These are phyloP conservation scores for Nothoprocta pentlandii DNA, from an alignment of 2,113 vertebrate genomes.

Conservation along the genomic window DNA sequence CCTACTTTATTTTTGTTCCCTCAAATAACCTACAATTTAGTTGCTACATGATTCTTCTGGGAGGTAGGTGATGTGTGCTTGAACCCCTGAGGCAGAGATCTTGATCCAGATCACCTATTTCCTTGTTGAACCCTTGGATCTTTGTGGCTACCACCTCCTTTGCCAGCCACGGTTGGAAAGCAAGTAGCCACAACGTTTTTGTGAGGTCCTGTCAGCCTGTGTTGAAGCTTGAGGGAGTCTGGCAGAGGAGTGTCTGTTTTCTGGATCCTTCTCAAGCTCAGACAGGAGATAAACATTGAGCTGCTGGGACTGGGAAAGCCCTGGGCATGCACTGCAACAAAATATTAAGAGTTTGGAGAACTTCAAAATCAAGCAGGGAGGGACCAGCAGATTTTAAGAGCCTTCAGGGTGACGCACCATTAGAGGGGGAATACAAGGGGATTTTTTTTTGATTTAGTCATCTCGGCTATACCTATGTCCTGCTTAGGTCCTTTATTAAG, in stretches of 20 bases:
- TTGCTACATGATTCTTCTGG: slow-evolving; percentile 9
- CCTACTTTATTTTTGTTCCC: neutral
- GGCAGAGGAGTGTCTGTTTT: neutral
- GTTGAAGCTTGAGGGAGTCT: neutral
- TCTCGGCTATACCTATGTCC: neutral
- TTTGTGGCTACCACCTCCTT: neutral
- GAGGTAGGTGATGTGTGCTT: neutral
- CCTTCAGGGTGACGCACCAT: neutral
- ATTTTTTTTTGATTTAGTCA: neutral
- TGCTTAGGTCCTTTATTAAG: neutral
- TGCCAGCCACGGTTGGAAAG: neutral
- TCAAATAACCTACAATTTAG: neutral
- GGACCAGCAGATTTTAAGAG: neutral
- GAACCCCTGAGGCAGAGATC: neutral
- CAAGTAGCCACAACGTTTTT: slow-evolving; percentile 5
- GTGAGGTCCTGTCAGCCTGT: neutral
- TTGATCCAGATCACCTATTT: neutral
- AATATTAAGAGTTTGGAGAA: neutral
- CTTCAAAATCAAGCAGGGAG: neutral
- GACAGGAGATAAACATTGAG: neutral
- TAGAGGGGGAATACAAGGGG: neutral
- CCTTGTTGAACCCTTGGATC: neutral
- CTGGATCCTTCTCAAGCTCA: neutral
- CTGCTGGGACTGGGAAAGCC: neutral
- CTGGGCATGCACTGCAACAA: neutral